Base-by-base conservation (phyloP, 2,888 invertebrate species). In the Tachystola acroxantha region DNA sequence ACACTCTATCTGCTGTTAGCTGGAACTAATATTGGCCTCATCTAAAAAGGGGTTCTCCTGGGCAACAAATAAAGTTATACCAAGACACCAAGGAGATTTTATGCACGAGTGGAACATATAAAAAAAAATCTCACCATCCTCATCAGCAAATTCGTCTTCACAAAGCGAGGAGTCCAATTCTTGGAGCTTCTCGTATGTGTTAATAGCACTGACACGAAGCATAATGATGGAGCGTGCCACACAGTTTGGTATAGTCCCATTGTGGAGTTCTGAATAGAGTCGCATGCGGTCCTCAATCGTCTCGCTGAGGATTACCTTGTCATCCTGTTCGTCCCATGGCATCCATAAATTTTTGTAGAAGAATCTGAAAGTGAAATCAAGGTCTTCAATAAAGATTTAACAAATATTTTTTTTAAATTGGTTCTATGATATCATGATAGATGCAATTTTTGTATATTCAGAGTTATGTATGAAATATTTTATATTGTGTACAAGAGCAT, bases 281-380 rank as follows among this genome's bases (percentile, higher is more conserved):
- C 71, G 65, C 81, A 86, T 82, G 16, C 88, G 70, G 28, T 85
- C 81, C 45, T 85, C 80, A 19, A 88, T 79, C 11, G 82, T 84
- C n/a, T 72, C 71, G 1, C 82, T 75, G 0, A 81, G 48, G 0
- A 85, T 58, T 1, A 89, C 81, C 47, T 91, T 91, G 37, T 91
- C 90, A 36, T 92, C 91, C 28, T 87, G 75, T 46, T 92, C 92
- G 22, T 86, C 86, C 92, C 92, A 93, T 0, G 92, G 91, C 90
- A 91, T 90, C 88, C 91, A 91, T 25, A 92, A 69, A 44, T 91
- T 84, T 22, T 85, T 87, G 53, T 91, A 92, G 56, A 91, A 92
- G 47, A 92, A 92, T 51, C 92, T 84, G 44, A 9, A 22, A n/a
- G 6, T 6, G 6, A 16, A 16, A 16, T 16, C n/a, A n/a, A n/a